Base-by-base conservation (phyloP, 1,140 invertebrate genomes). In the Leptinotarsa undecemlineata region DNA sequence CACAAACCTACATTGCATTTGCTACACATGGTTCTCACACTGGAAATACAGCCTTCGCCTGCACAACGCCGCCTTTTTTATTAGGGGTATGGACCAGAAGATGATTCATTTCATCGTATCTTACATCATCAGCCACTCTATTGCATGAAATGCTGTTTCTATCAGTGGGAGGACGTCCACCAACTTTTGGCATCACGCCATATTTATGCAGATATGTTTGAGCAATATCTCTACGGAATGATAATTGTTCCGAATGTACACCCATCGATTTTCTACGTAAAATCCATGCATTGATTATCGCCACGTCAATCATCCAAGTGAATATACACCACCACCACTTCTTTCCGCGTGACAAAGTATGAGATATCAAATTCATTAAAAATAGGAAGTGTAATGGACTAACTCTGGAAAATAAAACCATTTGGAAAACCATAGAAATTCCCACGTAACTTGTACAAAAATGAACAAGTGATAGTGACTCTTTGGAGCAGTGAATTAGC, bases 301-400 rank as follows among this genome's bases (percentile, higher is more conserved):
- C 60, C 47, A 75, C 81, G 77, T 84, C 81, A 47, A 85, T 26
- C 47, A 82, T 74, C 76, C 79, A 82, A 67, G 80, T 79, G 64
- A 84, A 79, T 57, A 84, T 67, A 17, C 76, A 76, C 81, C 79
- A 85, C 72, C 81, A 85, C 84, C 82, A 85, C 75, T 83, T 85
- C 74, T 84, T 84, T 21, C 62, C 15, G n/a, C 51, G 51, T n/a
- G n/a, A n/a, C n/a, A n/a, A n/a, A n/a, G n/a, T n/a, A n/a, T n/a
- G n/a, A n/a, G n/a, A n/a, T n/a, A n/a, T n/a, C n/a, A n/a, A n/a
- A n/a, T n/a, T n/a, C n/a, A n/a, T n/a, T n/a, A n/a, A n/a, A n/a
- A n/a, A n/a, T n/a, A n/a, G n/a, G n/a, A n/a, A n/a, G n/a, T n/a
- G n/a, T n/a, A n/a, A n/a, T n/a, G n/a, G n/a, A n/a, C n/a, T n/a